Conservation (phyloP, 2,113 vertebrate species). For the Xenopus laevis region DNA sequence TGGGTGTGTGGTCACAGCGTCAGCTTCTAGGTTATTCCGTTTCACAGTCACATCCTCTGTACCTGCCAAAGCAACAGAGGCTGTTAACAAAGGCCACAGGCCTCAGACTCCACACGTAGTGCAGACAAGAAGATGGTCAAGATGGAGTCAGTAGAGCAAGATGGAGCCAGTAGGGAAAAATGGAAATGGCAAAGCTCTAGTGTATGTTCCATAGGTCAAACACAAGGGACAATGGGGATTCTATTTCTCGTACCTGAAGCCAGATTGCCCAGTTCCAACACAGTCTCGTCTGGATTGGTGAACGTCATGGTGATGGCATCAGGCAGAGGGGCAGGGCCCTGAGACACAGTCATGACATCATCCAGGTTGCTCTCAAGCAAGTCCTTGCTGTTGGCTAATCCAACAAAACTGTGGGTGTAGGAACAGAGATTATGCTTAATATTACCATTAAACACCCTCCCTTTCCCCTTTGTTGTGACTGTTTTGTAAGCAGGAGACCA, state of each 20-base stretch:
- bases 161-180: no score
- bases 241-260: constrained; percentile 15
- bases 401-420: constrained; percentile 66
- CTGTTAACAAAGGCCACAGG: no score
- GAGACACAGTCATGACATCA: constrained; percentile 57
- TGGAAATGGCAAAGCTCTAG: neutral
- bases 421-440: neutral
- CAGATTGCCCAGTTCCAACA: neutral
- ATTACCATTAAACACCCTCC: no score
- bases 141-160: no score
- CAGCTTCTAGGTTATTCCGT: constrained; percentile 78
- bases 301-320: constrained; percentile 58
- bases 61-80: constrained; percentile 26
- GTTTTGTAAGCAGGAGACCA: no score
- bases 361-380: constrained; percentile 76
- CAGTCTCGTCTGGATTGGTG: constrained; percentile 49
- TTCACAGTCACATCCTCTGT: constrained; percentile 72
- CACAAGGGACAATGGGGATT: no score
- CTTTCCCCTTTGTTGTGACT: no score
- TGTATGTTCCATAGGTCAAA: constrained; percentile 35
- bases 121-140: no score
- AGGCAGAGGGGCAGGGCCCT: constrained; percentile 46
- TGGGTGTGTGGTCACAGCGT: constrained; percentile 45
- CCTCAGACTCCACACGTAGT: no score
- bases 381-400: constrained; percentile 64